phyloP scores from a whole-genome alignment of 35 echinoderm and acorn worm species.

The Apostichopus parvimensis region DNA sequence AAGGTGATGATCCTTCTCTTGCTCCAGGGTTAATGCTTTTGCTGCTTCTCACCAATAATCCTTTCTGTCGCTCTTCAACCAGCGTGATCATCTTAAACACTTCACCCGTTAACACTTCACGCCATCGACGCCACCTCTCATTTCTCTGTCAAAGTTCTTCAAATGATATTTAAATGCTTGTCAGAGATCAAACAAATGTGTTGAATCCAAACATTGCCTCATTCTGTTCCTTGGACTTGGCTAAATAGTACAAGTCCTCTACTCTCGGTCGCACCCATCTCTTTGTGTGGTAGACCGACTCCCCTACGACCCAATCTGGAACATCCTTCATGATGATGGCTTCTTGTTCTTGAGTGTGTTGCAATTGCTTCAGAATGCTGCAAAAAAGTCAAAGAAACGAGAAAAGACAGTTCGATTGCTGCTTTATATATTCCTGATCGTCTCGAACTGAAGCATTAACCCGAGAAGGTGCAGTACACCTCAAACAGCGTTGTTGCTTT shows the following conservation, averaged over 20 bases:
- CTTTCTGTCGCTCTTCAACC: no score
- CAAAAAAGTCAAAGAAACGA: neutral
- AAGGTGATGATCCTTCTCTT: neutral
- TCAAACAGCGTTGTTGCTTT: no score
- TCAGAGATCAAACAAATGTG: conserved; percentile 51
- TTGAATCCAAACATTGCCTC: conserved; percentile 70
- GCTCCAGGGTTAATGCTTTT: no score
- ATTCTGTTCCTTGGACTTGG: conserved; percentile 69
- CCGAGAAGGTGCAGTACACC: no score
- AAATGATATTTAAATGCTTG: neutral
- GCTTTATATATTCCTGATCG: no score
- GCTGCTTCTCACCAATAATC: no score
- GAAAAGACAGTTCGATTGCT: neutral
- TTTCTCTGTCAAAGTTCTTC: neutral
- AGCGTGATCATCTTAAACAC: neutral
- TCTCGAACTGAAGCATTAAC: no score
- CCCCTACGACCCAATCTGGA: conserved; percentile 75
- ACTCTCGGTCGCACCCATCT: conserved; percentile 74
- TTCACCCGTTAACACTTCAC: neutral
- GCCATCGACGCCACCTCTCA: neutral
- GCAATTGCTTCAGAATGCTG: conserved; percentile 67
- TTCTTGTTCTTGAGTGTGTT: conserved; percentile 74
- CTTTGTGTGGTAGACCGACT: conserved; percentile 80
- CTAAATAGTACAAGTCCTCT: conserved; percentile 81
- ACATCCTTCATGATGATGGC: conserved; percentile 97